Evolutionary conservation across 2,113 vertebrate species (phyloP), one percentile per base, ranked within the genome.

Genomic region (Muntiacus muntjak): DNA sequence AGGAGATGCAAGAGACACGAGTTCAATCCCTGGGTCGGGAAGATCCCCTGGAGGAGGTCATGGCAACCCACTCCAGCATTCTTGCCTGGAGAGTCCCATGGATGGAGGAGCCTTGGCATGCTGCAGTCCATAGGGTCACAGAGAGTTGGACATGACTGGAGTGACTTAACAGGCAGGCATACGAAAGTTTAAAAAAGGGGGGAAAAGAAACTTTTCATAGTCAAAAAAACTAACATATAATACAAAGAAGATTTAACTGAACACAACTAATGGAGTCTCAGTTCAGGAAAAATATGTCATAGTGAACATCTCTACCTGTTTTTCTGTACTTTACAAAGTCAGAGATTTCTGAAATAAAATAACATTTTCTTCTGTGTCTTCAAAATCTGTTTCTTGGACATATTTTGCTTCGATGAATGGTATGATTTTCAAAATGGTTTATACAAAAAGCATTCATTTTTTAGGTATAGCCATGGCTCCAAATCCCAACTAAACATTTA

Each of bases 341-440:
- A 92, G 17, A 57, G 4, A 64, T 91, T 97, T 97, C 57, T 43
- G 45, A 89, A 96, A 93, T 43, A 74, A 81, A 94, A 85, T 71
- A n/a, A 14, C 21, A 6, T n/a, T 50, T 82, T 96, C 71, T 97
- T 94, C 54, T 52, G 21, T 64, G 76, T 7, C 50, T 94, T 94
- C 36, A 47, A 95, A 94, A 89, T 78, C 54, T 23, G 9, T 67
- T 81, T 91, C 74, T 91, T 84, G 47, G 30, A 36, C 14, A 83
- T 67, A n/a, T 64, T 74, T 25, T 94, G 15, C 45, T 81, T 81
- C 11, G n/a, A 40, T 57, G 36, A 74, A 58, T 40, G 26, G 58
- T 84, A 6, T 52, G 23, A 47, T 90, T 64, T 36, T 88, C 82
- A 57, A 57, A 79, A 62, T 50, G 23, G 50, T 40, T 89, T 55